A percentile compares a stretch with the other conserved stretches of the same genome.
These are phyloP conservation scores for Callorhinus ursinus DNA, from an alignment of 2,113 vertebrate genomes.

Conservation along the genomic window DNA sequence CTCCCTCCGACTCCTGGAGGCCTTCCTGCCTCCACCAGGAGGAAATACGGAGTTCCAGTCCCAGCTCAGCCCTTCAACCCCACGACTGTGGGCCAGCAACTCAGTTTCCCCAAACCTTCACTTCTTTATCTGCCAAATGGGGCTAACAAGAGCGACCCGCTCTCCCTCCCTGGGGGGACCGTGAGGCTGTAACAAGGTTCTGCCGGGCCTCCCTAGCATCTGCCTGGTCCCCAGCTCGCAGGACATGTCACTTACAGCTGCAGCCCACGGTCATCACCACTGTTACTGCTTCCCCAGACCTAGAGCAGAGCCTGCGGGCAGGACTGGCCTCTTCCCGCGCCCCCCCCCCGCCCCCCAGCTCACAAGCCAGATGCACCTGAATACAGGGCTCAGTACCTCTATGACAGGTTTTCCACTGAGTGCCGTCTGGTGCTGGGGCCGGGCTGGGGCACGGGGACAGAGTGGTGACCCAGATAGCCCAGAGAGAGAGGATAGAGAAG, in stretches of 20 bases:
- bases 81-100: accelerated
- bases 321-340: background rate
- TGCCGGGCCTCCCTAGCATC: accelerated
- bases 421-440: accelerated
- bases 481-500: background rate
- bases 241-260: accelerated
- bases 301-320: background rate
- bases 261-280: accelerated
- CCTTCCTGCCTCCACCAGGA: too few species aligned
- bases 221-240: background rate
- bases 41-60: background rate
- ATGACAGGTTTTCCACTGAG: accelerated
- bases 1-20: background rate
- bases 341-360: background rate
- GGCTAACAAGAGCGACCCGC: background rate
- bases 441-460: accelerated
- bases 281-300: background rate
- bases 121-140: background rate
- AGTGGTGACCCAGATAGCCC: background rate
- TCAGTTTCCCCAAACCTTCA: background rate
- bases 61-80: background rate
- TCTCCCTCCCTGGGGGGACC: background rate
- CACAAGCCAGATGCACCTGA: background rate
- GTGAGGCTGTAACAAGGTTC: background rate
- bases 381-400: background rate